Percentiles rank a stretch among this genome's conserved stretches.
phyloP scores from a whole-genome alignment of 2,113 vertebrate genomes.

The Galemys pyrenaicus region DNA sequence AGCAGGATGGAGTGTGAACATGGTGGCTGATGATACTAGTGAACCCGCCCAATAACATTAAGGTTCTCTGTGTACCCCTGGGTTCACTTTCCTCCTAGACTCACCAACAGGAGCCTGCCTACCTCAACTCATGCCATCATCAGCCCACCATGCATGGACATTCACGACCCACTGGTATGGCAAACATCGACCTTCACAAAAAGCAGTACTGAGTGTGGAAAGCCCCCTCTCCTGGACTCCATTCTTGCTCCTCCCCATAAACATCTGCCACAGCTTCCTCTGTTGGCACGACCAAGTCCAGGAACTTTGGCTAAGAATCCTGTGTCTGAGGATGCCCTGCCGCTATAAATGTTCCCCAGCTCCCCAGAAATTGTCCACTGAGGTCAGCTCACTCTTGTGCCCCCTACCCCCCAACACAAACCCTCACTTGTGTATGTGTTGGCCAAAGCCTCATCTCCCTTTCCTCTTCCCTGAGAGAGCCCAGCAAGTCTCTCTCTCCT shows the following conservation, averaged over 20 bases:
- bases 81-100: neutral
- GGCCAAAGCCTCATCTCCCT: neutral
- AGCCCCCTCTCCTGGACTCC: neutral
- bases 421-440: no score
- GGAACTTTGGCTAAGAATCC: neutral
- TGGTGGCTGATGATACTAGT: no score
- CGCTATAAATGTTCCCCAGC: neutral
- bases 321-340: neutral
- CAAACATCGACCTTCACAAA: neutral
- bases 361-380: neutral
- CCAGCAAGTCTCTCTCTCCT: neutral
- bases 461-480: neutral
- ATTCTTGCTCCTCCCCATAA: neutral
- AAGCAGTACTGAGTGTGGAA: neutral
- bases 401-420: no score
- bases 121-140: no score
- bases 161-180: neutral
- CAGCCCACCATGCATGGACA: neutral
- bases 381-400: neutral
- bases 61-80: accelerated
- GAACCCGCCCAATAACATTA: accelerated
- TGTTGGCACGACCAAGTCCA: neutral
- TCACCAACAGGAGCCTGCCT: neutral
- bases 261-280: neutral
- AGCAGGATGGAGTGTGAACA: accelerated